Evolutionary conservation across 1,140 invertebrate species (phyloP).

Genomic region (Brachionus asplanchnoidis): DNA sequence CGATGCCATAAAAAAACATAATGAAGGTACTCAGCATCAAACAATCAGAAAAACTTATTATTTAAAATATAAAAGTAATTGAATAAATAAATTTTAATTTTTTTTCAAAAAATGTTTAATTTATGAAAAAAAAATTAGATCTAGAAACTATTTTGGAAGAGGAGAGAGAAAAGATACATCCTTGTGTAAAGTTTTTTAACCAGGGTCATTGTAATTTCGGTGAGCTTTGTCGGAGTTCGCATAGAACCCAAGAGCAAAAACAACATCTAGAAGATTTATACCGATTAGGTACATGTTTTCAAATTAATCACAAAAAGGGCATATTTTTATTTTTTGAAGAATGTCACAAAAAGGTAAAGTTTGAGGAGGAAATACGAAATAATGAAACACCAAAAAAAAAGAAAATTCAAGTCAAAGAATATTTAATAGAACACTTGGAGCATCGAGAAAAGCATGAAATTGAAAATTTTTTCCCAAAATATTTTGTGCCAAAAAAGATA

Average conservation of each 20-base stretch:
- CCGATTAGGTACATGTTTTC: background rate
- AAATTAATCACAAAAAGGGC: background rate
- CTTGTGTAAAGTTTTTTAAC: background rate
- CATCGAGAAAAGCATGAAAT: background rate
- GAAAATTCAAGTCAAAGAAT: background rate
- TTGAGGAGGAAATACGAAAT: background rate
- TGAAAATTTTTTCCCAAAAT: conserved; percentile 20
- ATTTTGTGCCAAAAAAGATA: background rate
- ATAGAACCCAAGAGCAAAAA: conserved; percentile 3
- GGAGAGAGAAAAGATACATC: conserved; percentile 12
- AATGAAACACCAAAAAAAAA: background rate
- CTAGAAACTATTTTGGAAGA: background rate
- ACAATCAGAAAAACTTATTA: background rate
- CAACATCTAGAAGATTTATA: conserved; percentile 32
- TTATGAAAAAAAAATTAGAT: background rate
- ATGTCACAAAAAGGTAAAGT: conserved; percentile 14
- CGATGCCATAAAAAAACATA: conserved; percentile 1
- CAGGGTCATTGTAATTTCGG: conserved; percentile 13
- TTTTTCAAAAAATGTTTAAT: background rate
- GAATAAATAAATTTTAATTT: background rate
- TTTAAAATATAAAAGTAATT: conserved; percentile 9
- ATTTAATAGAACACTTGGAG: background rate
- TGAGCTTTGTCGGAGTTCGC: background rate
- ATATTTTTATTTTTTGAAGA: background rate
- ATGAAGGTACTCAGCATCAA: conserved; percentile 29